A percentile compares a stretch with the other conserved stretches of the same genome.
These are phyloP conservation scores for Harpagifer antarcticus DNA, from an alignment of 2,797 vertebrate genomes.

Conservation along the genomic window DNA sequence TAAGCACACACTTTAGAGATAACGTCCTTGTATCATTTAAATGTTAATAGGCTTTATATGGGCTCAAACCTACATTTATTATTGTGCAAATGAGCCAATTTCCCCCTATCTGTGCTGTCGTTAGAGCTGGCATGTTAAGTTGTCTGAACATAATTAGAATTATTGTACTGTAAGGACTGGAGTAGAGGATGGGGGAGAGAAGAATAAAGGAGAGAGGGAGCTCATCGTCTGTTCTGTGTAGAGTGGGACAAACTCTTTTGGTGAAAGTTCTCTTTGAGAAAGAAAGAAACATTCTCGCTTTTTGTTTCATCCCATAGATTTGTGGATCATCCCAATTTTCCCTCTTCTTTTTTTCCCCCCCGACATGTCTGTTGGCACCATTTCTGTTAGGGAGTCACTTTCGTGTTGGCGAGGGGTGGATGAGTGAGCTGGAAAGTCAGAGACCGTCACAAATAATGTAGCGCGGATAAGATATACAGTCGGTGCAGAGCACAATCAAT, in stretches of 20 bases:
- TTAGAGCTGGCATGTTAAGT: constrained; percentile 83
- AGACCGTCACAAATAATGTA: constrained; percentile 58
- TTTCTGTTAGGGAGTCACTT: constrained; percentile 29
- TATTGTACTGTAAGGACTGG: constrained; percentile 77
- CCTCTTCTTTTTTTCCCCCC: constrained; percentile 9
- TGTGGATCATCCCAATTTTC: constrained; percentile 63
- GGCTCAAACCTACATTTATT: constrained; percentile 83
- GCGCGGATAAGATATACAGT: constrained; percentile 40
- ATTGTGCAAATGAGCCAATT: constrained; percentile 85
- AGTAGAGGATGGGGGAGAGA: constrained; percentile 48
- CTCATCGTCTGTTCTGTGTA: constrained; percentile 58
- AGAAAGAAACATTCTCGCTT: constrained; percentile 57
- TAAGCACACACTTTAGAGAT: constrained; percentile 83
- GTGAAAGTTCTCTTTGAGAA: constrained; percentile 71
- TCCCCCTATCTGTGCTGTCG: constrained; percentile 78
- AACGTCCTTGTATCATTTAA: constrained; percentile 84
- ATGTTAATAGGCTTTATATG: constrained; percentile 84
- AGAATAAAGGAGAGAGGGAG: constrained; percentile 35
- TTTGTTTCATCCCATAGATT: constrained; percentile 60
- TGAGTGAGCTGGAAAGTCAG: constrained; percentile 18
- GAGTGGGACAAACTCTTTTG: constrained; percentile 70
- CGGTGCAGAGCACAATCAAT: constrained; percentile 61
- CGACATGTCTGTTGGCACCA: constrained; percentile 44
- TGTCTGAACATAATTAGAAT: constrained; percentile 85
- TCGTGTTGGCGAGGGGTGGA: background rate